Evolutionary conservation across 2,797 vertebrate species (phyloP), one percentile per base, ranked within the genome.

Genomic region (Anguilla marmorata): DNA sequence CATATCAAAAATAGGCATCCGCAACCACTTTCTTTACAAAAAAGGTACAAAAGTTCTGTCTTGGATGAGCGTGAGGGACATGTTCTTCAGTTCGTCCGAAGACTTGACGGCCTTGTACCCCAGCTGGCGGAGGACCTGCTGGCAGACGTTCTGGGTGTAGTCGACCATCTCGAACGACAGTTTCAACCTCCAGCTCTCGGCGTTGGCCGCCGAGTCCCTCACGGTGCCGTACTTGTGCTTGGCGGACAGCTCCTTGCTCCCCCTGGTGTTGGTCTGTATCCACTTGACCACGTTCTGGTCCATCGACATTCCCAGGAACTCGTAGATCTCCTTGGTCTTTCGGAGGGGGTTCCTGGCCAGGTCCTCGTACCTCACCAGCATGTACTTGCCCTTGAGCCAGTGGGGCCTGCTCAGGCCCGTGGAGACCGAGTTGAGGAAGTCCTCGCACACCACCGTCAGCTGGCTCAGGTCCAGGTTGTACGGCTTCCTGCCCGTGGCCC

Each of bases 301-400:
- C 96, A 97, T 76, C 27, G 96, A 94, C 92, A 99, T 95, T n/a
- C 98, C 98, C 91, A 99, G 94, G 92, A 96, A 99, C 76, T 97
- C 95, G 0, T 98, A 99, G 90, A 99, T 98, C 95, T 99, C 98
- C 93, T 96, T 96, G 0, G 97, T 98, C 94, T 98, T 99, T 90
- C 95, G 95, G 90, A 97, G 96, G 11, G 98, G 98, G 90, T 97
- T 97, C 90, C 96, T 93, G 11, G 98, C 97, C 94, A 99, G 94
- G 92, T 99, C 98, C 95, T 99, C 98, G 0, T 99, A 99, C 86
- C 98, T 96, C 90, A 99, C 96, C 92, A 99, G 89, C 97, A 99
- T 98, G 94, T 99, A 99, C 91, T 97, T 97, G 91, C 97, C 98
- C 92, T 97, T 98, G 86, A 99, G 96, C 98, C 98, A 99, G 0